Evolutionary conservation across 2,113 vertebrate species (phyloP).

Genomic region (Anguilla rostrata): DNA sequence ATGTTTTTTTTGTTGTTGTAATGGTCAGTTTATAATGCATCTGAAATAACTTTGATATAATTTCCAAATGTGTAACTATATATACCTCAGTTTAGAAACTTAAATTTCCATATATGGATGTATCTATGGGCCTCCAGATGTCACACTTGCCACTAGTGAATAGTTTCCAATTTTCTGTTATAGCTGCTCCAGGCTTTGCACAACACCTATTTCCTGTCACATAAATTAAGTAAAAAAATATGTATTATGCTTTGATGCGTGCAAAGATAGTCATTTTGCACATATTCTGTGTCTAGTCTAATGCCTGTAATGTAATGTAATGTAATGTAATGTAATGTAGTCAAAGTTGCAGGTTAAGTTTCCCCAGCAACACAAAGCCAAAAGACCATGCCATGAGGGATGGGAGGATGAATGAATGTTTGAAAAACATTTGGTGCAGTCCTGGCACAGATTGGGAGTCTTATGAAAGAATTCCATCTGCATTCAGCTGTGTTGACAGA

Average conservation of each 20-base stretch:
- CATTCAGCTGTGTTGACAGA: background rate
- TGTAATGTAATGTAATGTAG: too few relatives aligned
- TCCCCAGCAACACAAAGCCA: background rate
- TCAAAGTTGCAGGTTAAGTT: background rate
- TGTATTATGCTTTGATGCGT: background rate
- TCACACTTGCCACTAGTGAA: conserved; percentile 37
- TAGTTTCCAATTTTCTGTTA: conserved; percentile 17
- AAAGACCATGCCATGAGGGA: background rate
- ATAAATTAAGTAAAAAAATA: background rate
- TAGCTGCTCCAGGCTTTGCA: background rate
- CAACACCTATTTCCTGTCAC: background rate
- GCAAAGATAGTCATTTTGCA: background rate
- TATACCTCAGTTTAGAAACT: conserved; percentile 50
- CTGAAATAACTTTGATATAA: conserved; percentile 39
- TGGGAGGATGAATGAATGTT: background rate
- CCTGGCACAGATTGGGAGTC: background rate
- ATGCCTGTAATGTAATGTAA: too few relatives aligned
- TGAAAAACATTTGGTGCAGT: background rate
- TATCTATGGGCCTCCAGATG: conserved; percentile 36
- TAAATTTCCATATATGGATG: conserved; percentile 48
- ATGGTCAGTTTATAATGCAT: conserved; percentile 54
- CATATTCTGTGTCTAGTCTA: background rate
- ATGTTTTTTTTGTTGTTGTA: conserved; percentile 46
- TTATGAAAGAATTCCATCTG: background rate
- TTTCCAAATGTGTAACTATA: conserved; percentile 46